Conservation (phyloP, 30 jellyfish, hydroid and myxozoan genomes). For the Rhopilema esculentum region DNA sequence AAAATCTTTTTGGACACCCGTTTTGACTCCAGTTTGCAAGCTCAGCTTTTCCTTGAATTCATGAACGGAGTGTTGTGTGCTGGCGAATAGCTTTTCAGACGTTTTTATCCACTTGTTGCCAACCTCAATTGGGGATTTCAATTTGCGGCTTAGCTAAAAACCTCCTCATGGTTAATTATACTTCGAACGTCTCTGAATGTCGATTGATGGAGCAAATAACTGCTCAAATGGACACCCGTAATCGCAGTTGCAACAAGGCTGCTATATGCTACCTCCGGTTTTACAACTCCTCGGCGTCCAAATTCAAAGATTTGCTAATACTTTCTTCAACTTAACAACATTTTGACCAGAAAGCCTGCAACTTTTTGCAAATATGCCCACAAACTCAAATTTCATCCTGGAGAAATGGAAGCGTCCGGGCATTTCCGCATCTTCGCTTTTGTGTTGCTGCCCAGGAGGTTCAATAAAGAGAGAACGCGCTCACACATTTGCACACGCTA, state of each 20-base stretch:
- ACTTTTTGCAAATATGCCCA: neutral
- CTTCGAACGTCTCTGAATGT: neutral
- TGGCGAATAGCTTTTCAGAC: neutral
- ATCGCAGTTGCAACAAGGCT: neutral
- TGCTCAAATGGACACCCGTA: neutral
- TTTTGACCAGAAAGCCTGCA: neutral
- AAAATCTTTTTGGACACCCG: neutral
- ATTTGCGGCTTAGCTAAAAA: conserved; percentile 1
- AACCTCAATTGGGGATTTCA: conserved; percentile 17
- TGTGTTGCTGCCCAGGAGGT: neutral
- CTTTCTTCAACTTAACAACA: neutral
- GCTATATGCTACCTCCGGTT: neutral
- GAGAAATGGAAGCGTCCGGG: neutral
- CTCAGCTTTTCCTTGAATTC: neutral
- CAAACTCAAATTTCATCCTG: neutral
- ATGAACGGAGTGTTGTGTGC: no score
- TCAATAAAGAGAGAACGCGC: neutral
- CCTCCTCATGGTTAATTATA: neutral
- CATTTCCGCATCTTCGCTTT: neutral
- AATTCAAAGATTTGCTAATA: no score
- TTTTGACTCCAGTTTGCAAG: neutral
- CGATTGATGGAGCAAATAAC: neutral
- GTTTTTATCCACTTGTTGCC: neutral
- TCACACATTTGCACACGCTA: neutral
- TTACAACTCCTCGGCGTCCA: neutral